These are phyloP conservation scores for Pteropus alecto DNA, from an alignment of 2,113 vertebrate species.

Conservation along the genomic window DNA sequence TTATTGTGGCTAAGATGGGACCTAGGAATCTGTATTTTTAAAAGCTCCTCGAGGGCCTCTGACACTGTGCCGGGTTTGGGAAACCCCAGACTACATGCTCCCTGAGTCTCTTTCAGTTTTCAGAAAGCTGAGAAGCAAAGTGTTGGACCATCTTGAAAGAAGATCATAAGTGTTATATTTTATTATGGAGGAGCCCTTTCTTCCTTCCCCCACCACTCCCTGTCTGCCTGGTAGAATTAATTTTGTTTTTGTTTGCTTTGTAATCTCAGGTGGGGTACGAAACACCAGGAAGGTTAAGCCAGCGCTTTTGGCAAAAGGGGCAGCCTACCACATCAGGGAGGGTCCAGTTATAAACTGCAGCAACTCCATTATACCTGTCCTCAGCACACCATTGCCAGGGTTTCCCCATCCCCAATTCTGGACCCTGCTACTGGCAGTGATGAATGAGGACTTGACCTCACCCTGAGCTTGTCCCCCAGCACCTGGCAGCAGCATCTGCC, in stretches of 20 bases:
- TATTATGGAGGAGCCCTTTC: background rate
- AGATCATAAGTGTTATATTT: background rate
- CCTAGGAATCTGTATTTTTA: background rate
- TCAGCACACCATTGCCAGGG: background rate
- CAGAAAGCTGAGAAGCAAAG: background rate
- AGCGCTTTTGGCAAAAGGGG: background rate
- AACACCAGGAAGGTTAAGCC: background rate
- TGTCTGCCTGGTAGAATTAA: background rate
- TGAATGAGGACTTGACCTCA: background rate
- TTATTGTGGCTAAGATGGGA: background rate
- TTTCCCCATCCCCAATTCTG: background rate
- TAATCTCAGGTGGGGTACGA: background rate
- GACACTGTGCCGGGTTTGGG: background rate
- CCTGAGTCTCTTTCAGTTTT: background rate
- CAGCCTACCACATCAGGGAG: no score
- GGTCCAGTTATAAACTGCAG: no score
- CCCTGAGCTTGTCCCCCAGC: background rate
- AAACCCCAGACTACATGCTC: background rate
- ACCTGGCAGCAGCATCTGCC: background rate
- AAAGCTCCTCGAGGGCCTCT: background rate
- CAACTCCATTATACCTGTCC: no score
- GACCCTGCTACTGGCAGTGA: no score
- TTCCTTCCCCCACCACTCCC: background rate
- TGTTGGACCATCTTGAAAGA: background rate
- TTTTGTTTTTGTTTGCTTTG: background rate